These are phyloP conservation scores for Cosmia trapezina DNA, from an alignment of 2,888 invertebrate genomes.

Conservation along the genomic window DNA sequence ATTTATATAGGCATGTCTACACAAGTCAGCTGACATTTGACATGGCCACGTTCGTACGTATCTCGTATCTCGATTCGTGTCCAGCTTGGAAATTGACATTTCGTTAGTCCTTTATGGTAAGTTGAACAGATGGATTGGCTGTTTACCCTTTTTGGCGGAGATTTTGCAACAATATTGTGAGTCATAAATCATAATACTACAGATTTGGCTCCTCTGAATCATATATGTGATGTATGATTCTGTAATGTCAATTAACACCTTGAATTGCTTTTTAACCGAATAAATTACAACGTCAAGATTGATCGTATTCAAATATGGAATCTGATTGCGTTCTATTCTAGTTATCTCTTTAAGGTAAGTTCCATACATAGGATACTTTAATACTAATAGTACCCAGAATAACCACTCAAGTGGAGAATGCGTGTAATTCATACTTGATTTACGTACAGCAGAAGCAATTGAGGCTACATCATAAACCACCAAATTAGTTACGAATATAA, in stretches of 20 bases:
- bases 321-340: constrained; percentile 15
- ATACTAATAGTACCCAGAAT: neutral
- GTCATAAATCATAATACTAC: constrained; percentile 33
- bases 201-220: constrained; percentile 20
- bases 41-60: constrained; percentile 46
- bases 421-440: constrained; percentile 32
- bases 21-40: constrained; percentile 60
- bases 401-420: neutral
- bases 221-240: constrained; percentile 7
- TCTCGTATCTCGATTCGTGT: constrained; percentile 58
- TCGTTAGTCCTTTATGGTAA: constrained; percentile 70
- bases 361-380: neutral
- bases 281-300: constrained; percentile 4
- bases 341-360: neutral
- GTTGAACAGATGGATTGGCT: constrained; percentile 46
- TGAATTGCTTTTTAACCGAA: constrained; percentile 13
- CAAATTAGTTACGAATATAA: constrained; percentile 46
- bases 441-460: constrained; percentile 25
- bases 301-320: constrained; percentile 13
- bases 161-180: constrained; percentile 59
- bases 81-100: constrained; percentile 71
- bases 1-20: constrained; percentile 39
- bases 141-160: constrained; percentile 52
- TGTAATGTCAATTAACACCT: constrained; percentile 17
- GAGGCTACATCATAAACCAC: constrained; percentile 11